Base-by-base conservation (phyloP, 2,797 vertebrate species). In the Acipenser transmontanus region DNA sequence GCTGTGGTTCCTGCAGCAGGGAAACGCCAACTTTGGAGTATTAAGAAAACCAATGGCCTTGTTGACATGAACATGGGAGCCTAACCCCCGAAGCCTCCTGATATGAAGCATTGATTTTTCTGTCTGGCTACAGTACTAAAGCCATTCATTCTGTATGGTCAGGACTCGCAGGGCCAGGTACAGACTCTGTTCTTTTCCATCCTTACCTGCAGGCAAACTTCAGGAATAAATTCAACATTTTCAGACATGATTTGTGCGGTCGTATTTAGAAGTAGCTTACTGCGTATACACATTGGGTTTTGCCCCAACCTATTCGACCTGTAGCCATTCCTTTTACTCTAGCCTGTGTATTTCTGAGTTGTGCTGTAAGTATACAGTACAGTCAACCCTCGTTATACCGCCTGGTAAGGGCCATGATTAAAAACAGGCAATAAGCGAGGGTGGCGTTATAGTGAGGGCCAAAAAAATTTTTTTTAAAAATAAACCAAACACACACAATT, bases 101-200 rank as follows among this genome's bases (percentile, higher is more conserved):
- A 95, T 98, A 97, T 97, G 95, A 98, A 91, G 87, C 94, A 98
- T 98, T 95, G 97, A 98, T 98, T 98, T 98, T 97, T 92, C 94
- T 96, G 95, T 98, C 96, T 85, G 82, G 88, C 87, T 80, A 81
- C 88, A 81, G 89, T 86, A 90, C 93, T 89, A 88, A 93, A 93
- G 87, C 92, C 93, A 98, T 98, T 94, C 94, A 96, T 98, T 96
- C 94, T 94, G 88, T 91, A 90, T 90, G 94, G 95, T 92, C 91
- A 87, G 87, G 80, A 91, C 93, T 91, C 90, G 85, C 84, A 92
- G 90, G 92, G 88, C 92, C 88, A 86, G 85, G 83, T 82, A 69
- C 66, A 88, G 91, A 93, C 88, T 88, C 86, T 82, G 78, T 78
- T 88, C 89, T 93, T 88, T 85, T 88, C 84, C 70, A 76, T 81